These are phyloP conservation scores for Sinosuthora webbiana DNA, from an alignment of 2,113 vertebrate genomes.

Conservation along the genomic window DNA sequence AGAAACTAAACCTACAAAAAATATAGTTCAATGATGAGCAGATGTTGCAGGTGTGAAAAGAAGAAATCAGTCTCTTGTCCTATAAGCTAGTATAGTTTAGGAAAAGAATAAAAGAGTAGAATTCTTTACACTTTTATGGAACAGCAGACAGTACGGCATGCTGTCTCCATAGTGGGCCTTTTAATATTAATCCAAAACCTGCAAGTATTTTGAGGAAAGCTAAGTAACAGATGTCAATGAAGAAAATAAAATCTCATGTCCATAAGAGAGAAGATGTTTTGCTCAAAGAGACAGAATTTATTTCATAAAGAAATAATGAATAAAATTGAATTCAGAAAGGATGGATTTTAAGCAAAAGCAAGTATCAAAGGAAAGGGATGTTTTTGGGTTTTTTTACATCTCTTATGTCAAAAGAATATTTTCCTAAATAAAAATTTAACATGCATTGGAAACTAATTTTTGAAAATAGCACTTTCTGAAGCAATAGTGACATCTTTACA, in stretches of 20 bases:
- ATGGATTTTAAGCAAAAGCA: not conserved
- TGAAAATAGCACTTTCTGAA: not conserved
- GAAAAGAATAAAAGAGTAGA: not conserved
- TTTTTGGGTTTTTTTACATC: not conserved
- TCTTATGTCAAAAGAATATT: not conserved
- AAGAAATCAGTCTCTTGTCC: not conserved
- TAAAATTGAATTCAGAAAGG: not conserved
- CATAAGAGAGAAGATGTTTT: not conserved
- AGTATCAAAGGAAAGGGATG: not conserved
- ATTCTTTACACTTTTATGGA: not conserved
- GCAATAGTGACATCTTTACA: not conserved
- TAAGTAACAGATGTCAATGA: not conserved
- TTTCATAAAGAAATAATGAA: not conserved
- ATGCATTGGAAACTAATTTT: not conserved
- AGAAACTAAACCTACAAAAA: not conserved
- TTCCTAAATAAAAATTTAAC: not conserved
- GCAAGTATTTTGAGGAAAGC: not conserved
- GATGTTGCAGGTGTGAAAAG: not conserved
- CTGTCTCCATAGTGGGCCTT: not conserved
- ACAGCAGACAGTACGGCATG: not conserved
- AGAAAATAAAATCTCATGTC: not conserved
- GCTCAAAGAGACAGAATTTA: not conserved
- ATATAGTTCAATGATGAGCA: not conserved
- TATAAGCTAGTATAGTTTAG: not conserved
- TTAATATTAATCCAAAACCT: not conserved